Base-by-base conservation (phyloP, 2,888 invertebrate species). In the Masnerella sp. region DNA sequence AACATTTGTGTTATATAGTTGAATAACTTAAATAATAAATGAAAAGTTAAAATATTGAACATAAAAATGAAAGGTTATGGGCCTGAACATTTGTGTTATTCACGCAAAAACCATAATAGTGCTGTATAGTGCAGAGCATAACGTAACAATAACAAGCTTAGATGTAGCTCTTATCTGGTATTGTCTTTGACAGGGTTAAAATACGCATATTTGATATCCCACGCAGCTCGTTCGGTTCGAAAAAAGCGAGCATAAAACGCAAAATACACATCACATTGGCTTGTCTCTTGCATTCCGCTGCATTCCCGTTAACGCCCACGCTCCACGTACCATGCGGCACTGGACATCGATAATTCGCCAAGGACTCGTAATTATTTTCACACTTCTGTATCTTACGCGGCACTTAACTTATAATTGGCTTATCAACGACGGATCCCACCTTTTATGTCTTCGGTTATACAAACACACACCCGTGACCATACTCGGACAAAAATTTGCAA, bases 241-340 rank as follows among this genome's bases (percentile, higher is more conserved):
- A 73, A 72, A 72, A 73, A 49, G 18, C 73, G 67, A 73, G 73
- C 73, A 73, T 62, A 68, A 68, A 68, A 73, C 58, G 67, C 72
- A 42, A 67, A 72, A 67, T 72, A 65, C 59, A 67, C 72, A 73
- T 61, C 73, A 45, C 61, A 38, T 64, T 68, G 34, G 69, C 69
- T 68, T 68, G 68, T 68, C 59, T 58, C 62, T 73, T 40, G 73
- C 73, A 74, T 74, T 74, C 68, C 73, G 58, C 32, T 15, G 73
- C 52, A 68, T 74, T 62, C 73, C 67, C 73, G 73, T 71, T 71
- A 71, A 75, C 75, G 70, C 75, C 75, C 68, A 75, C 75, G 68
- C 54, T 17, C 43, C 30, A 59, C 67, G 75, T 75, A 43, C 61
- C 22, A 52, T 45, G 67, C 40, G 45, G 43, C 22, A 25, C 49